Evolutionary conservation across 2,113 vertebrate genomes (phyloP), one percentile per base, ranked within the genome.

Genomic region (Nibea albiflora): DNA sequence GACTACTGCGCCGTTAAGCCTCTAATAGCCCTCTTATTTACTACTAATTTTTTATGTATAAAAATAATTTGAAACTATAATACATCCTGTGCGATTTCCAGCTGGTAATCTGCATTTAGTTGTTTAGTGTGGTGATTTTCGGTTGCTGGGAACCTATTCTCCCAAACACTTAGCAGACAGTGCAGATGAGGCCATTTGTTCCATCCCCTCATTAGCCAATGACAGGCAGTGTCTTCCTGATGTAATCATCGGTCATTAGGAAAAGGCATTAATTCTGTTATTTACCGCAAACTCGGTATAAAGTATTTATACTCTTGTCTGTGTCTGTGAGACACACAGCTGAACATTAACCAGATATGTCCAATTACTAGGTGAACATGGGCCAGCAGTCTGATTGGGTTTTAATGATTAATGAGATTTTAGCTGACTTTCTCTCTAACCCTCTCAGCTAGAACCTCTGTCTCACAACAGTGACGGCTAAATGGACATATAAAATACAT

Each of bases 191-290:
- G 14, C 63, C 67, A 87, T 91, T 86, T 87, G 67, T 85, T 80
- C 46, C 83, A 78, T 84, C 66, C 76, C 56, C 70, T 91, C 88
- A 87, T 94, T 92, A 92, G 65, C 86, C 67, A 87, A 78, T 80
- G 86, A 87, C 76, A 88, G 80, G 39, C 85, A 89, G 74, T 74
- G 78, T 89, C 86, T 90, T 91, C 85, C 88, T 94, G 89, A 92
- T 93, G 85, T 80, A 91, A 94, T 93, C 90, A 93, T 26, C 79
- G 90, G 79, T 88, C 89, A 92, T 92, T 92, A 92, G 81, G 78
- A 77, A 84, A 83, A 83, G 46, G 78, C 86, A 87, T 92, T 91
- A 75, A 93, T 92, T 92, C 77, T 80, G 47, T 93, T 93, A 89
- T 88, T 90, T 89, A 89, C 79, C 70, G 42, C 82, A 90, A 88